Percentiles rank a stretch among this genome's conserved stretches.
Conservation (phyloP, 92 coral and sea anemone species). For the Bergia puertoricense region DNA sequence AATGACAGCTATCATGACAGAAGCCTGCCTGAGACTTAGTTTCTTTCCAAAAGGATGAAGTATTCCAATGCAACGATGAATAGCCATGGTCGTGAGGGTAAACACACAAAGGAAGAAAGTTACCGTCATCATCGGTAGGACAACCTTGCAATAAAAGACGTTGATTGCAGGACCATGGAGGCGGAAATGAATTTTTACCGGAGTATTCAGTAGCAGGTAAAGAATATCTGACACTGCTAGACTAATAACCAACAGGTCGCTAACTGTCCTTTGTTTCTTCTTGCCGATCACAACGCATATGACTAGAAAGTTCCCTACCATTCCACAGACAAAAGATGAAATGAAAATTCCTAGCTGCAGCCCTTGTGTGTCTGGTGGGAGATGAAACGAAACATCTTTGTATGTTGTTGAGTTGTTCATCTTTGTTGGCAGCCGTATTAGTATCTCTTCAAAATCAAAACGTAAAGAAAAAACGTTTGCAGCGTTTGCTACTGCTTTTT, state of each 20-base stretch:
- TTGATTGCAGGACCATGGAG: background rate
- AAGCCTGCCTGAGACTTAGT: slow-evolving; percentile 19
- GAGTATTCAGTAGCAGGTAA: slow-evolving; percentile 14
- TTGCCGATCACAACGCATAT: slow-evolving; percentile 14
- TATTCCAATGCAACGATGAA: slow-evolving; percentile 41
- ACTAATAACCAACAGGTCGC: slow-evolving; percentile 27
- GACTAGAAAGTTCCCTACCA: slow-evolving; percentile 20
- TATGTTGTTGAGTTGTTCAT: slow-evolving; percentile 26
- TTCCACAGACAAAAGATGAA: slow-evolving; percentile 21
- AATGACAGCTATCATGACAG: background rate
- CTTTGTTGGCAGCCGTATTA: background rate
- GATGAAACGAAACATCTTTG: background rate
- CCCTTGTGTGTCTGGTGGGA: slow-evolving; percentile 1
- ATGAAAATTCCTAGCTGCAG: slow-evolving; percentile 13
- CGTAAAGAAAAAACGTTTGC: background rate
- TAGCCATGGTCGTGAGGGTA: slow-evolving; percentile 33
- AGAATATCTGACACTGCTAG: slow-evolving; percentile 28
- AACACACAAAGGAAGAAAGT: slow-evolving; percentile 33
- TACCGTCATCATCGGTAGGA: slow-evolving; percentile 33
- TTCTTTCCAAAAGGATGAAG: slow-evolving; percentile 26
- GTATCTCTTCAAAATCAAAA: background rate
- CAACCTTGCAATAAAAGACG: slow-evolving; percentile 26
- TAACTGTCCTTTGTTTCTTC: slow-evolving; percentile 24
- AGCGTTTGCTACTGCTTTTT: background rate
- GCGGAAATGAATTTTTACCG: slow-evolving; percentile 3